Base-by-base conservation (phyloP, 2,888 invertebrate genomes). In the Mamestra brassicae region DNA sequence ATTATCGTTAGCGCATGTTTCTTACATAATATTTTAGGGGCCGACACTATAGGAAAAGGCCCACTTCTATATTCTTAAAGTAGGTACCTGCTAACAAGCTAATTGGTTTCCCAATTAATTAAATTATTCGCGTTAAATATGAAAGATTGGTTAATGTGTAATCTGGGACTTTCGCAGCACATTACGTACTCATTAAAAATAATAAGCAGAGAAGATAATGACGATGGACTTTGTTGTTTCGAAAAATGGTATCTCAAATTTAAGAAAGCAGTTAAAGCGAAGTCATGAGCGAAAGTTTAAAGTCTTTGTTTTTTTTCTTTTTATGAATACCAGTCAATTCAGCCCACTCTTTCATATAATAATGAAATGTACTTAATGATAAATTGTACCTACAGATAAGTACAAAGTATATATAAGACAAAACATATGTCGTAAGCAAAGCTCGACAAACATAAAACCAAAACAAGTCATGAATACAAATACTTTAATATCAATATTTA, bases 41-140 rank as follows among this genome's bases (percentile, higher is more conserved):
- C 38, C 10, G 15, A 60, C n/a, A 60, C 38, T 60, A n/a, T 60
- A 17, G 57, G 50, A 57, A 57, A 34, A 50, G 50, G 15, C 17
- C 47, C 26, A 52, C 63, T n/a, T 57, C 11, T 26, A 36, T 42
- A 36, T 64, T 71, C 17, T 36, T 13, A 57, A 36, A 42, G 50
- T 26, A 26, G 26, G 26, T 68, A 68, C 7, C 57, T 52, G 42
- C 61, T 45, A 26, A 26, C 26, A 26, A 26, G 26, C 26, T 74
- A 80, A 77, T 80, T 71, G 57, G 54, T 71, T 71, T 54, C 50
- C 47, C 17, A 69, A 65, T 76, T 60, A 74, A 79, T 81, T 72
- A 71, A 84, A 80, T 80, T 73, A 71, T 58, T 17, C 54, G 7
- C 36, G 62, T 47, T 78, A 74, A 78, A 75, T 73, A 80, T 71